Percentiles rank a stretch among this genome's conserved stretches.
phyloP scores from a whole-genome alignment of 2,113 vertebrate genomes.

The Parus major region DNA sequence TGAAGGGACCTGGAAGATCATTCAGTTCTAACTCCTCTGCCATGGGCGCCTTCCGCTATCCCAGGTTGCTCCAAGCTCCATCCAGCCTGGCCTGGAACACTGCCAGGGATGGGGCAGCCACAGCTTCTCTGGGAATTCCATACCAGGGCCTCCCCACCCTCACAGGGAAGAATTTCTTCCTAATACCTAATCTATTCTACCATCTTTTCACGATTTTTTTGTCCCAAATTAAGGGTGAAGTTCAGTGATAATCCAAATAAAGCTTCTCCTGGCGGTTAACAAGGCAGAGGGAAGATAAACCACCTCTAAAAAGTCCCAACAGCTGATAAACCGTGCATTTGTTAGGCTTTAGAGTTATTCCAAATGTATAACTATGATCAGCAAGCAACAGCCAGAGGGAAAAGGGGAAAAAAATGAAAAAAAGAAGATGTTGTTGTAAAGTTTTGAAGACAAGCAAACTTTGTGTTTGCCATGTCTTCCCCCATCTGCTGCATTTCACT shows the following conservation, averaged over 20 bases:
- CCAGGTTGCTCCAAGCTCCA: neutral
- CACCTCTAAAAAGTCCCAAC: neutral
- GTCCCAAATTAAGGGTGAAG: fast-evolving
- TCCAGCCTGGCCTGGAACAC: neutral
- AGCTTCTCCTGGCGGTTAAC: neutral
- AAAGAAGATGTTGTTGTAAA: neutral
- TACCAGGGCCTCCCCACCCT: neutral
- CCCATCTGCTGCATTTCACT: neutral
- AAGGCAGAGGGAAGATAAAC: neutral
- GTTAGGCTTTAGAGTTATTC: neutral
- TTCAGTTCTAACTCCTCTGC: neutral
- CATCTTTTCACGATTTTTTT: neutral
- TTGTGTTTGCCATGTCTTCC: neutral
- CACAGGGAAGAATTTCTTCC: neutral
- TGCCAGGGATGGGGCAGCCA: neutral
- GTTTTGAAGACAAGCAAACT: neutral
- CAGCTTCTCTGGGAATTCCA: neutral
- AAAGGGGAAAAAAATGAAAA: fast-evolving
- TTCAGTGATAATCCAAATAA: neutral
- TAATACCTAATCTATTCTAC: neutral
- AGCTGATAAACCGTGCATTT: neutral
- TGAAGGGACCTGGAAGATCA: neutral
- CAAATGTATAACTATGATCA: neutral
- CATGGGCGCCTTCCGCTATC: neutral
- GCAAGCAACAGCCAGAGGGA: neutral